Percentiles rank a stretch among this genome's conserved stretches.
Conservation (phyloP, 2,797 vertebrate species). For the Aplochiton taeniatus region DNA sequence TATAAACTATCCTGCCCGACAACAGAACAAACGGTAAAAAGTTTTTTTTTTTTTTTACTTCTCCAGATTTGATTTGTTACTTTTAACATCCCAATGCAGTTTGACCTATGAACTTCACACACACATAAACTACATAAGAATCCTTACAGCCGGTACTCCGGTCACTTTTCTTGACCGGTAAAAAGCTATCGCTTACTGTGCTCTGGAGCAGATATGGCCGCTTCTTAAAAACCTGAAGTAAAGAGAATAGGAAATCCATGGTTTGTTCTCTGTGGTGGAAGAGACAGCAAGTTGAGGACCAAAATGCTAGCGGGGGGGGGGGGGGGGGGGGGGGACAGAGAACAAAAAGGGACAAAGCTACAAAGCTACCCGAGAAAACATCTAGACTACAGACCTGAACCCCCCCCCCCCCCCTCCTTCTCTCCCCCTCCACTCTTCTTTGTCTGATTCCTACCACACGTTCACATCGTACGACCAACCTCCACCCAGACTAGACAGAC, state of each 20-base stretch:
- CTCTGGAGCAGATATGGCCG: too few species aligned
- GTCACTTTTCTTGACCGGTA: background rate
- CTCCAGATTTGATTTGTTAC: slow-evolving; percentile 3
- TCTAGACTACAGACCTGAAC: background rate
- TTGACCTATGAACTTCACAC: slow-evolving; percentile 4
- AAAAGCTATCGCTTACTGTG: too few species aligned
- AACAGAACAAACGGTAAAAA: slow-evolving; percentile 11
- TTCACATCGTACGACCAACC: slow-evolving; percentile 24
- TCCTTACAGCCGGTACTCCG: background rate
- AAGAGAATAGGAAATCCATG: too few species aligned
- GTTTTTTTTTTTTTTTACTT: background rate
- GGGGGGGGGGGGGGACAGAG: too few species aligned
- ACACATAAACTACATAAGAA: background rate
- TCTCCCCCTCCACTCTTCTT: background rate
- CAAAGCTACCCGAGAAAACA: slow-evolving; percentile 1
- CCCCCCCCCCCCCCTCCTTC: background rate
- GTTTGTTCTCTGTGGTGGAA: too few species aligned
- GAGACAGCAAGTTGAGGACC: too few species aligned
- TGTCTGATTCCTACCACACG: slow-evolving; percentile 24
- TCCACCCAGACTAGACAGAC: slow-evolving; percentile 19
- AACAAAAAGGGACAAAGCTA: too few species aligned
- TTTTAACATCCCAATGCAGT: background rate
- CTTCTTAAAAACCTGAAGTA: too few species aligned
- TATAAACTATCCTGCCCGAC: slow-evolving; percentile 5
- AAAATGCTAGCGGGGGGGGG: too few species aligned